Percentiles rank a stretch among this genome's conserved stretches.
Evolutionary conservation across 2,888 invertebrate species (phyloP).

Genomic region (Phasia obesa): DNA sequence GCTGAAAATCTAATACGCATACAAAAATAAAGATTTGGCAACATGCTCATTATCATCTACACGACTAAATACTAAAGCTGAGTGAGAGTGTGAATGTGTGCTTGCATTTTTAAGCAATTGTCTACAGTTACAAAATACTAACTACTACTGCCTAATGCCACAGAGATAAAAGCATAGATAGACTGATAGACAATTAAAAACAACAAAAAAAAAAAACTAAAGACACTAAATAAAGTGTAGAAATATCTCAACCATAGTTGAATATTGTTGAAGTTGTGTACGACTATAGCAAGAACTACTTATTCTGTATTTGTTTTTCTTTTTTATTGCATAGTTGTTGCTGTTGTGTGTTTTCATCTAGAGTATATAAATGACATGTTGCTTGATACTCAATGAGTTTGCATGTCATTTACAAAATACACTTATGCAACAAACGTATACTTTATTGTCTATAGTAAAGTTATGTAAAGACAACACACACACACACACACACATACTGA

Average conservation of each 20-base stretch:
- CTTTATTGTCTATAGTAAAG: slow-evolving; percentile 15
- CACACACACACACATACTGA: neutral
- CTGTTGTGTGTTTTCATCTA: slow-evolving; percentile 69
- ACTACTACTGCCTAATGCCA: slow-evolving; percentile 38
- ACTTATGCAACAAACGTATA: slow-evolving; percentile 21
- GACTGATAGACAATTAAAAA: slow-evolving; percentile 2
- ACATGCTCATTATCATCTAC: slow-evolving; percentile 46
- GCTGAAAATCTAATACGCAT: slow-evolving; percentile 50
- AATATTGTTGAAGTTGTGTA: slow-evolving; percentile 36
- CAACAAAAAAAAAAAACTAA: slow-evolving; percentile 28
- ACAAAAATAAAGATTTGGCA: slow-evolving; percentile 18
- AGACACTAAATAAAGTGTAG: slow-evolving; percentile 69
- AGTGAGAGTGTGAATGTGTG: slow-evolving; percentile 1
- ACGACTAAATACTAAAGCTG: neutral
- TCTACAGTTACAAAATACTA: slow-evolving; percentile 52
- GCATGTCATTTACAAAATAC: slow-evolving; percentile 64
- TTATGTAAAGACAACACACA: neutral
- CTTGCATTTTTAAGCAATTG: slow-evolving; percentile 55
- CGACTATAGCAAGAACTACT: slow-evolving; percentile 32
- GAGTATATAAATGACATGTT: slow-evolving; percentile 74
- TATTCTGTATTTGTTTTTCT: slow-evolving; percentile 13
- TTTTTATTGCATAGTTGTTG: slow-evolving; percentile 17
- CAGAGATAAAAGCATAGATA: neutral
- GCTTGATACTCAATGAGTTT: slow-evolving; percentile 71
- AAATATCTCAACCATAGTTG: slow-evolving; percentile 63